phyloP scores from a whole-genome alignment of 2,888 invertebrate genomes.

The Caenorhabditis afra region DNA sequence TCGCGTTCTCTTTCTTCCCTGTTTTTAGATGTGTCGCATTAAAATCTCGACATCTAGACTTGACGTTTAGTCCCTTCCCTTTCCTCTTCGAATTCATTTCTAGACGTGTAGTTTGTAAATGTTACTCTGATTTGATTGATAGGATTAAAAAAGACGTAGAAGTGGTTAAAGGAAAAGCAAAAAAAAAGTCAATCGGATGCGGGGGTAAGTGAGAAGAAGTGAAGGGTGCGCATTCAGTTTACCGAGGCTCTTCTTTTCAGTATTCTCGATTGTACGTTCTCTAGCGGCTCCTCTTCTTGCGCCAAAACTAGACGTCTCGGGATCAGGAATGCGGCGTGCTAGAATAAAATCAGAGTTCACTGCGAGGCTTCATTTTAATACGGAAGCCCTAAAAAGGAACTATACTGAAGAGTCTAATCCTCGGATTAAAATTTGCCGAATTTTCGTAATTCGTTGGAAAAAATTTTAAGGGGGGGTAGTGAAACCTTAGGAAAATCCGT shows the following conservation, averaged over 20 bases:
- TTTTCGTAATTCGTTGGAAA: neutral
- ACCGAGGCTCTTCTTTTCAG: constrained; percentile 51
- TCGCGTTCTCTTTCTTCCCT: neutral
- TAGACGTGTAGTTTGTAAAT: constrained; percentile 26
- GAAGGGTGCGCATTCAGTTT: constrained; percentile 8
- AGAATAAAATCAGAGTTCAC: constrained; percentile 38
- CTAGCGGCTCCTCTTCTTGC: constrained; percentile 35
- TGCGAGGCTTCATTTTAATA: constrained; percentile 32
- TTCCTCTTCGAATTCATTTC: constrained; percentile 1
- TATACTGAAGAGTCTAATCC: constrained; percentile 39
- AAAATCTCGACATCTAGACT: neutral
- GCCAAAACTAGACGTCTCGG: constrained; percentile 46
- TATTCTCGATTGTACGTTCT: constrained; percentile 44
- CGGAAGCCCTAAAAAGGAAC: constrained; percentile 36
- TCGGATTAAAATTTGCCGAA: constrained; percentile 27
- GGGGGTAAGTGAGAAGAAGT: constrained; percentile 2
- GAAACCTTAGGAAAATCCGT: constrained; percentile 55
- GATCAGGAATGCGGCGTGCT: constrained; percentile 52
- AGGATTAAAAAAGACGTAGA: constrained; percentile 37
- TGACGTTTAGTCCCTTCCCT: constrained; percentile 14
- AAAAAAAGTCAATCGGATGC: neutral
- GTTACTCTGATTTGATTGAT: constrained; percentile 24
- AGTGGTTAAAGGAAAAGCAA: constrained; percentile 17
- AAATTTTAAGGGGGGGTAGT: constrained; percentile 29
- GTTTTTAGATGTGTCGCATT: neutral